A percentile compares a stretch with the other conserved stretches of the same genome.
These are phyloP conservation scores for Acrossocheilus wenchowensis DNA, from an alignment of 2,797 vertebrate species.

Conservation along the genomic window DNA sequence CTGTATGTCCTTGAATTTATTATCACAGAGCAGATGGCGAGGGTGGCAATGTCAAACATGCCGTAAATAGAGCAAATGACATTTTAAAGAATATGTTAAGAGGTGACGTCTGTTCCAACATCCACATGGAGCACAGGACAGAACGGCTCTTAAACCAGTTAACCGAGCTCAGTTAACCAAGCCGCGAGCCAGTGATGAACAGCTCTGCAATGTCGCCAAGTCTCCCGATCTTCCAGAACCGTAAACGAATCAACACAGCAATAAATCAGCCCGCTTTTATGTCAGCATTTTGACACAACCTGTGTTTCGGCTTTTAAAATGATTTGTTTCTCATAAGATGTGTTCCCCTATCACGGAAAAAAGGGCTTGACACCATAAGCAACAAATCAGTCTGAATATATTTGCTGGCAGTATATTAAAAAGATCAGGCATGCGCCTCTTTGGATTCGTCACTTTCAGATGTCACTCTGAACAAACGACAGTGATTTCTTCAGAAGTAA, in stretches of 20 bases:
- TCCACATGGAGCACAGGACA: not conserved
- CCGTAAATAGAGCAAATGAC: constrained; percentile 55
- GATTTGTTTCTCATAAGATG: constrained; percentile 31
- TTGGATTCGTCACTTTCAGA: not conserved
- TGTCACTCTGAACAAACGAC: constrained; percentile 12
- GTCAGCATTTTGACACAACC: constrained; percentile 33
- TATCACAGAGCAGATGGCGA: constrained; percentile 56
- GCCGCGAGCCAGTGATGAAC: not conserved
- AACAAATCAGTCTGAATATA: constrained; percentile 33
- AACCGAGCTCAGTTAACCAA: not conserved
- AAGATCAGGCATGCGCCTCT: not conserved
- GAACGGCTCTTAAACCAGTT: not conserved
- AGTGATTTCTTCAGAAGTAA: constrained; percentile 5
- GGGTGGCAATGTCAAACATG: constrained; percentile 51
- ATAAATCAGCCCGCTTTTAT: constrained; percentile 27
- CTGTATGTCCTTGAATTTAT: constrained; percentile 47
- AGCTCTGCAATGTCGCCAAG: not conserved
- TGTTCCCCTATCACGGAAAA: constrained; percentile 1
- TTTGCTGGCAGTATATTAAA: constrained; percentile 6
- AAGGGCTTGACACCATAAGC: not conserved
- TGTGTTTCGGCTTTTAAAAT: constrained; percentile 32
- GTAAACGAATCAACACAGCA: constrained; percentile 3
- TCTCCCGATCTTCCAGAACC: not conserved
- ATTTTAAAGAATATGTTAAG: constrained; percentile 52
- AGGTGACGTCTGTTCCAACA: constrained; percentile 6